Percentiles rank a stretch among this genome's conserved stretches.
Evolutionary conservation across 2,888 invertebrate genomes (phyloP).

Genomic region (Baccha elongata): DNA sequence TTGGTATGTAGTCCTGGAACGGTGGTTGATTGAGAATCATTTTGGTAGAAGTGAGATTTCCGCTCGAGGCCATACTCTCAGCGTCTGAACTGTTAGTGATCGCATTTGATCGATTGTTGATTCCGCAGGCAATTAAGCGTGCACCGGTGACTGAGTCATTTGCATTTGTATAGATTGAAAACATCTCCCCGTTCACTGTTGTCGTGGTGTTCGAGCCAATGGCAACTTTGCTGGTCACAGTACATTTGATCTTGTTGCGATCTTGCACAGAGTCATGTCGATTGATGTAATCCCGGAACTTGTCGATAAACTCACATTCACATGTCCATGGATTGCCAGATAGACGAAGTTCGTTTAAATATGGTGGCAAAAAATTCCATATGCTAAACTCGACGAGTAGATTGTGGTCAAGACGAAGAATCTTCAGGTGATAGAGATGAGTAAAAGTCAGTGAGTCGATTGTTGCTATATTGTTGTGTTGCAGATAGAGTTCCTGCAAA

Average conservation of each 20-base stretch:
- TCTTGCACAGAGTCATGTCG: constrained; percentile 89
- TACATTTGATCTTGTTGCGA: constrained; percentile 89
- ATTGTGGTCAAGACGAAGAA: constrained; percentile 93
- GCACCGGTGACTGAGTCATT: constrained; percentile 73
- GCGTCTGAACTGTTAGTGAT: constrained; percentile 55
- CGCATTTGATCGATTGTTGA: constrained; percentile 60
- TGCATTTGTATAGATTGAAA: constrained; percentile 77
- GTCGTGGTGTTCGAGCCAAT: constrained; percentile 73
- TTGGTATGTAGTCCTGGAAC: constrained; percentile 92
- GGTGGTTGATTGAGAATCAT: constrained; percentile 81
- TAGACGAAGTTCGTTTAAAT: constrained; percentile 87
- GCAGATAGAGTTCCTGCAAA: constrained; percentile 92
- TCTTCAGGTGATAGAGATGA: constrained; percentile 91
- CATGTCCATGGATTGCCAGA: constrained; percentile 93
- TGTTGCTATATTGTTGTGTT: constrained; percentile 91
- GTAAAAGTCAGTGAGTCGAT: constrained; percentile 94
- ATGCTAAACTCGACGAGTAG: constrained; percentile 90
- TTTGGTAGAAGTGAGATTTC: constrained; percentile 88
- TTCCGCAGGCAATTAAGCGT: constrained; percentile 75
- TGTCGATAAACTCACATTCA: constrained; percentile 91
- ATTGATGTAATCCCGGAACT: constrained; percentile 91
- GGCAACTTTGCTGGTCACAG: constrained; percentile 81
- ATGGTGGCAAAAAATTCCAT: constrained; percentile 88
- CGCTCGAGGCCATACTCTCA: constrained; percentile 77
- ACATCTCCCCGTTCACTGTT: constrained; percentile 73